These are phyloP conservation scores for Centropristis striata DNA, from an alignment of 2,113 vertebrate species.

Conservation along the genomic window DNA sequence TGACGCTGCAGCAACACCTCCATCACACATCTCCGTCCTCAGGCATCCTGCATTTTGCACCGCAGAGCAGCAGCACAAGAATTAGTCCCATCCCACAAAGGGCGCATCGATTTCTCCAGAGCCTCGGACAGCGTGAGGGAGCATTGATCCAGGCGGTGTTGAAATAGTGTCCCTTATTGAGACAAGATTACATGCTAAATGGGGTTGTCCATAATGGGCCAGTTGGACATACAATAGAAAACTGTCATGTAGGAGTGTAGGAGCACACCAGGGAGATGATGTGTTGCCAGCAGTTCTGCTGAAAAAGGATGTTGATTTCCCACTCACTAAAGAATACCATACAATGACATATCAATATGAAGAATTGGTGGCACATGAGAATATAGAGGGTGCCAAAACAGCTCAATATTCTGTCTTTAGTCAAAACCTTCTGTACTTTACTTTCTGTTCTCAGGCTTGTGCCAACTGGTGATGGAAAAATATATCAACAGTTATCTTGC, in stretches of 20 bases:
- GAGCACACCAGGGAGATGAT: background rate
- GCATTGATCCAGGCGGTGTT: conserved; percentile 55
- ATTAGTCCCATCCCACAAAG: conserved; percentile 36
- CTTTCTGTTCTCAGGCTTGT: too few relatives aligned
- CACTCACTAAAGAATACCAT: background rate
- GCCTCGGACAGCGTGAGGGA: background rate
- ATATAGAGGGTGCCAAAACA: background rate
- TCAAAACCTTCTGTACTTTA: background rate
- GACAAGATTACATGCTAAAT: conserved; percentile 55
- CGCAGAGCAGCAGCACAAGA: background rate
- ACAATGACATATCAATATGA: background rate
- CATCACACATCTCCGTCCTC: conserved; percentile 32
- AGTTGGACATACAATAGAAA: conserved; percentile 40
- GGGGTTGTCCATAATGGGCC: conserved; percentile 39
- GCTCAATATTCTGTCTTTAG: background rate
- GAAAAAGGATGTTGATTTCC: conserved; percentile 18
- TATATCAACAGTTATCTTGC: too few relatives aligned
- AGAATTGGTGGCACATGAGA: conserved; percentile 8
- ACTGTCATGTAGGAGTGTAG: conserved; percentile 20
- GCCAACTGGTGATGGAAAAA: too few relatives aligned
- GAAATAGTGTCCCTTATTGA: conserved; percentile 60
- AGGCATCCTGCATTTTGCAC: conserved; percentile 43
- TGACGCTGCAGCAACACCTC: conserved; percentile 25
- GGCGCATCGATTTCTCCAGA: conserved; percentile 42
- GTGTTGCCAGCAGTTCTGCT: conserved; percentile 7